These are phyloP conservation scores for Rhynchotus rufescens DNA, from an alignment of 2,797 vertebrate species.

Conservation along the genomic window DNA sequence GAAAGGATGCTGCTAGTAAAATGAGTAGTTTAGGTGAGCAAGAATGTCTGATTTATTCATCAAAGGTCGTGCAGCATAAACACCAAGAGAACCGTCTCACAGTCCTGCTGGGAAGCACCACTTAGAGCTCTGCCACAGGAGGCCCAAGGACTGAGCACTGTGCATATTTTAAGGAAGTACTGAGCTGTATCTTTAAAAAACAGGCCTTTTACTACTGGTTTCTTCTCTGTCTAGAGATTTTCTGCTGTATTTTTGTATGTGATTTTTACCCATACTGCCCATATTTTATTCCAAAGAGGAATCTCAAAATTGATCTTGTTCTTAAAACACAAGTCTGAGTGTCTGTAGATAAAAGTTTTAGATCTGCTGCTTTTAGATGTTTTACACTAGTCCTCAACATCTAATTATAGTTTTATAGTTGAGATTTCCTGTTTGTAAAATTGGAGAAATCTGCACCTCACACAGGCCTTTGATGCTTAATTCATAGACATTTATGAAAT, in stretches of 20 bases:
- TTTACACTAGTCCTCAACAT: background rate
- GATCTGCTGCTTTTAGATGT: background rate
- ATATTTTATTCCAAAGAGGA: background rate
- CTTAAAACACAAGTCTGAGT: background rate
- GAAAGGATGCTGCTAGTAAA: background rate
- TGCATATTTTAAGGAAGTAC: background rate
- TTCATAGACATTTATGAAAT: background rate
- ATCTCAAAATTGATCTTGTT: background rate
- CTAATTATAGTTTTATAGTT: background rate
- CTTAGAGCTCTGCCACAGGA: background rate
- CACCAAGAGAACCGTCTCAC: background rate
- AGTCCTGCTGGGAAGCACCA: slow-evolving; percentile 12
- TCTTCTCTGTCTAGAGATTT: background rate
- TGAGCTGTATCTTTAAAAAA: background rate
- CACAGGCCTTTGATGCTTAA: background rate
- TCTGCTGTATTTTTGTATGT: background rate
- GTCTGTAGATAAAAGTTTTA: background rate
- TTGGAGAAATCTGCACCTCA: background rate
- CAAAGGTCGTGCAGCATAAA: background rate
- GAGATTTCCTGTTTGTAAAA: background rate
- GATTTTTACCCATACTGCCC: background rate
- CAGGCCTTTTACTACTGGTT: rapidly evolving
- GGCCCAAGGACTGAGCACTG: background rate
- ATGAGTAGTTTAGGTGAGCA: background rate
- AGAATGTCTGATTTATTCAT: slow-evolving; percentile 8